Base-by-base conservation (phyloP, 2,113 vertebrate species). In the Spheniscus mendiculus region DNA sequence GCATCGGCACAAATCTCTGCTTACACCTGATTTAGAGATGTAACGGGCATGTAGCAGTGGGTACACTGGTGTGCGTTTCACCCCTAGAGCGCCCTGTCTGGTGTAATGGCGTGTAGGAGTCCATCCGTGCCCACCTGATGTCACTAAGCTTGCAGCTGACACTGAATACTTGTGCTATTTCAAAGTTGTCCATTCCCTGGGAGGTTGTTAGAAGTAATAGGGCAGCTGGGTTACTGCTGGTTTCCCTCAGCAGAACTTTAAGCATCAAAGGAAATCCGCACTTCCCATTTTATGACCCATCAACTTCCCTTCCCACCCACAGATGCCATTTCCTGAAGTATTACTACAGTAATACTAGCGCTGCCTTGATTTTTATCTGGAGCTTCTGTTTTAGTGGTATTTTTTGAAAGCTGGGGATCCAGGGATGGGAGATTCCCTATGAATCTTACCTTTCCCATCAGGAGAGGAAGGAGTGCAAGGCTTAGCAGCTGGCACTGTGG, bases 51-150 rank as follows among this genome's bases (percentile, higher is more conserved):
- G 76, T 2, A 82, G 91, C 47, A 12, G 55, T 66, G 76, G n/a
- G 1, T 71, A 77, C 87, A 52, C 91, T 91, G 95, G 91, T 84
- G 91, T 94, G 84, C 42, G 7, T 94, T 89, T 96, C 93, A 83
- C 70, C 81, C 78, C 12, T 25, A 16, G 34, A 58, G 63, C 73
- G 23, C 38, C 2, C 81, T 9, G 53, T 16, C 80, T 71, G 61
- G 0, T 50, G 22, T 26, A 11, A 22, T 0, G 7, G 47, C 80
- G 58, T 22, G 8, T 34, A 44, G 70, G 50, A 9, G n/a, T 21
- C 83, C 79, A 13, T 38, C 67, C 13, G 12, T n/a, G 44, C 66
- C 61, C 0, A 4, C 16, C 83, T 59, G 86, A 66, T 87, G 86
- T 74, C 83, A 38, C 93, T 34, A 26, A 66, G 45, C 83, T 82